Percentiles rank a stretch among this genome's conserved stretches.
Conservation (phyloP, 2,113 vertebrate species). For the Diadophis punctatus region DNA sequence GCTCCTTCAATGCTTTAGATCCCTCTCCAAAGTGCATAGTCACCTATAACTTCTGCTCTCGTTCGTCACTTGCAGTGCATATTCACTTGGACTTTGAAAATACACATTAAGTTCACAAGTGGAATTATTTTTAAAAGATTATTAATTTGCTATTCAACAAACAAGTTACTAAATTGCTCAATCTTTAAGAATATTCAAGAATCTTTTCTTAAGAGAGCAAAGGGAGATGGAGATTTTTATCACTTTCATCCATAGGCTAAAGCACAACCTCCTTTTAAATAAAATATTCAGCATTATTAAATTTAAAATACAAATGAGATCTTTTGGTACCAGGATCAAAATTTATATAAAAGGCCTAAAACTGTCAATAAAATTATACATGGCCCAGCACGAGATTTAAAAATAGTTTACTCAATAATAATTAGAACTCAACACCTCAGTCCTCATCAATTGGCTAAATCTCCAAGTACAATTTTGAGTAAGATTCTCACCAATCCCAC, state of each 20-base stretch:
- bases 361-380: constrained; percentile 72
- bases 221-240: constrained; percentile 27
- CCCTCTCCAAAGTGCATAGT: constrained; percentile 1
- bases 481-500: constrained; percentile 68
- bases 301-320: constrained; percentile 53
- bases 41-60: constrained; percentile 42
- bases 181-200: constrained; percentile 4
- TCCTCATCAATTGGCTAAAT: constrained; percentile 76
- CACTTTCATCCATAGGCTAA: constrained; percentile 29
- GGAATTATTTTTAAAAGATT: constrained; percentile 31
- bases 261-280: neutral
- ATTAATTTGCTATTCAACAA: constrained; percentile 31
- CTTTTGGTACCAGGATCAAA: constrained; percentile 47
- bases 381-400: constrained; percentile 68
- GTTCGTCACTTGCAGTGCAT: constrained; percentile 32
- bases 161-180: constrained; percentile 4
- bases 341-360: constrained; percentile 45
- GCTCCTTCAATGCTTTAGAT: neutral
- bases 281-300: constrained; percentile 23
- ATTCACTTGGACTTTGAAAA: constrained; percentile 1
- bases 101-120: constrained; percentile 1
- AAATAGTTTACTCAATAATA: constrained; percentile 74
- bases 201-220: constrained; percentile 47
- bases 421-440: constrained; percentile 74
- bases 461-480: constrained; percentile 62